These are phyloP conservation scores for Brachyopa scutellaris DNA, from an alignment of 2,888 invertebrate genomes.

Conservation along the genomic window DNA sequence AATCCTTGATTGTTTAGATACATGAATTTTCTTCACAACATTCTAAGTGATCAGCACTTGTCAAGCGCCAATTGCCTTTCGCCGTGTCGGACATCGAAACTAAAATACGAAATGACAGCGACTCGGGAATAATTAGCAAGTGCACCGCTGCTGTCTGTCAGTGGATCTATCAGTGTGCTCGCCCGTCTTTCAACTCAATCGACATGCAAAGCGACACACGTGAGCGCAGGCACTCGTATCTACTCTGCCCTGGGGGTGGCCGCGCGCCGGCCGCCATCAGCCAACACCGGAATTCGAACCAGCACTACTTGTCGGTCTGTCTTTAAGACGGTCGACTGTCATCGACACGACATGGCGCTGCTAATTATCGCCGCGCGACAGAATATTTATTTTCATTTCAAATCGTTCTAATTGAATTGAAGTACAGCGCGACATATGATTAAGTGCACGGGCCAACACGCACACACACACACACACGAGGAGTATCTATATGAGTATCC, in stretches of 20 bases:
- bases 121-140: slow-evolving; percentile 50
- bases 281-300: slow-evolving; percentile 20
- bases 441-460: slow-evolving; percentile 28
- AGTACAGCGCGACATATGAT: slow-evolving; percentile 50
- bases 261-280: background rate
- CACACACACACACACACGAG: background rate
- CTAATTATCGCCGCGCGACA: slow-evolving; percentile 56
- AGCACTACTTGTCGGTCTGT: slow-evolving; percentile 3
- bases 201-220: slow-evolving; percentile 22
- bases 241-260: slow-evolving; percentile 17
- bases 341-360: slow-evolving; percentile 54
- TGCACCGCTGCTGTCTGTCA: slow-evolving; percentile 23
- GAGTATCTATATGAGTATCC: background rate
- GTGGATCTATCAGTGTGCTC: slow-evolving; percentile 20
- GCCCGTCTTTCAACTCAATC: slow-evolving; percentile 33
- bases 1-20: too few relatives aligned
- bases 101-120: slow-evolving; percentile 24
- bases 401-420: slow-evolving; percentile 64
- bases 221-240: background rate
- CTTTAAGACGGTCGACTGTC: slow-evolving; percentile 37
- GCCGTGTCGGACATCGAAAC: too few relatives aligned
- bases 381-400: slow-evolving; percentile 53
- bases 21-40: too few relatives aligned
- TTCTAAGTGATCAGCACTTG: slow-evolving; percentile 9
- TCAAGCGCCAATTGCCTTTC: slow-evolving; percentile 10